phyloP scores from a whole-genome alignment of 2,113 vertebrate genomes.

The Pogona vitticeps region DNA sequence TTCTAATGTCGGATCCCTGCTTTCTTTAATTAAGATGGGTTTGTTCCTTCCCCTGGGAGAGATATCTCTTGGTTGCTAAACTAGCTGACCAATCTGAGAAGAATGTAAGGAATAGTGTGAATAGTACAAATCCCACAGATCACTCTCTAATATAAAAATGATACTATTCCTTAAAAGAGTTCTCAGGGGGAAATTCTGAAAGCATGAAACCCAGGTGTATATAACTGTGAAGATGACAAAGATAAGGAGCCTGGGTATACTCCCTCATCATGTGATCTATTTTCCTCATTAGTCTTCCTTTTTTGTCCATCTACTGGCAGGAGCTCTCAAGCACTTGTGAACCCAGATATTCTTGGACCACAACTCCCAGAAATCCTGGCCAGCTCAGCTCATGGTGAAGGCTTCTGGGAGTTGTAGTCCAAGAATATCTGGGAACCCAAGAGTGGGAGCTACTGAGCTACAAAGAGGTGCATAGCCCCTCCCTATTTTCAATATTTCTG shows the following conservation, averaged over 20 bases:
- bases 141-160: too few relatives aligned
- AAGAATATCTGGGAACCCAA: too few relatives aligned
- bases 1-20: background rate
- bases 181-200: background rate
- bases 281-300: background rate
- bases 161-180: too few relatives aligned
- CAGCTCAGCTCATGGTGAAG: too few relatives aligned
- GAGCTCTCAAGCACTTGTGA: background rate
- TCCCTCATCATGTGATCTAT: background rate
- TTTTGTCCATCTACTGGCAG: background rate
- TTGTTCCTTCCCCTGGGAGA: background rate
- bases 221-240: background rate
- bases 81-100: background rate
- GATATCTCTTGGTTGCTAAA: background rate
- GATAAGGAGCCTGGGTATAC: background rate
- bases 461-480: background rate
- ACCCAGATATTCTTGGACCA: background rate
- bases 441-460: background rate
- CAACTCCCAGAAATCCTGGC: too few relatives aligned
- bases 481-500: background rate
- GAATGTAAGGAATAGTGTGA: background rate
- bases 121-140: background rate
- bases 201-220: background rate
- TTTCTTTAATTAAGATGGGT: background rate
- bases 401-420: too few relatives aligned